phyloP scores from a whole-genome alignment of 1,140 invertebrate genomes.

The Brachystomella parvula region DNA sequence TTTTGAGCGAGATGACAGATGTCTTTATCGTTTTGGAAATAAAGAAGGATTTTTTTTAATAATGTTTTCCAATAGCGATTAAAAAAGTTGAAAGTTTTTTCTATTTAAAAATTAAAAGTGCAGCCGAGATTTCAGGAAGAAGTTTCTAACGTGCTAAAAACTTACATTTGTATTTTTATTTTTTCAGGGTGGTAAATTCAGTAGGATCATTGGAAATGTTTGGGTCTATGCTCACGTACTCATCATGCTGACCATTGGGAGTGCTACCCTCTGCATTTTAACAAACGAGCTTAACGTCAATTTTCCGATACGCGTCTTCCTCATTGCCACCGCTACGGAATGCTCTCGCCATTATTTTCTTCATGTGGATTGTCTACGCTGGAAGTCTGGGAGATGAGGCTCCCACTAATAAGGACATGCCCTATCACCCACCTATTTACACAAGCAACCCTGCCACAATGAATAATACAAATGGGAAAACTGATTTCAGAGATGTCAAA shows the following conservation, averaged over 20 bases:
- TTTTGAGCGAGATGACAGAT: too few relatives aligned
- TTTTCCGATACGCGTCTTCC: slow-evolving; percentile 25
- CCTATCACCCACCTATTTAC: not conserved
- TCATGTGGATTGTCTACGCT: slow-evolving; percentile 28
- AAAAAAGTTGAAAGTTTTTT: not conserved
- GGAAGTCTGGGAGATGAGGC: not conserved
- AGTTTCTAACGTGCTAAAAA: not conserved
- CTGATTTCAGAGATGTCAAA: not conserved
- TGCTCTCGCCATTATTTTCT: slow-evolving; percentile 29
- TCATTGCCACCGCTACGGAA: slow-evolving; percentile 31
- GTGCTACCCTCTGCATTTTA: slow-evolving; percentile 33
- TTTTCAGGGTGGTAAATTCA: slow-evolving; percentile 22
- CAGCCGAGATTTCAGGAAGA: slow-evolving; percentile 1
- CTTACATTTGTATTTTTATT: slow-evolving; percentile 9
- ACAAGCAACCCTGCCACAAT: not conserved
- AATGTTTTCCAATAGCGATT: not conserved
- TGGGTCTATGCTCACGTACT: slow-evolving; percentile 34
- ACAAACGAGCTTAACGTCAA: slow-evolving; percentile 36
- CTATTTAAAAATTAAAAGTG: too few relatives aligned
- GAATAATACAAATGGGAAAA: not conserved
- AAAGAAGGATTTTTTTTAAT: not conserved
- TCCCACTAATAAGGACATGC: not conserved
- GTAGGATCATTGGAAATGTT: slow-evolving; percentile 13
- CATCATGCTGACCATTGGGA: slow-evolving; percentile 32
- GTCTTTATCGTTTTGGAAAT: not conserved